These are phyloP conservation scores for Siniperca knerii DNA, from an alignment of 2,113 vertebrate genomes.

Conservation along the genomic window DNA sequence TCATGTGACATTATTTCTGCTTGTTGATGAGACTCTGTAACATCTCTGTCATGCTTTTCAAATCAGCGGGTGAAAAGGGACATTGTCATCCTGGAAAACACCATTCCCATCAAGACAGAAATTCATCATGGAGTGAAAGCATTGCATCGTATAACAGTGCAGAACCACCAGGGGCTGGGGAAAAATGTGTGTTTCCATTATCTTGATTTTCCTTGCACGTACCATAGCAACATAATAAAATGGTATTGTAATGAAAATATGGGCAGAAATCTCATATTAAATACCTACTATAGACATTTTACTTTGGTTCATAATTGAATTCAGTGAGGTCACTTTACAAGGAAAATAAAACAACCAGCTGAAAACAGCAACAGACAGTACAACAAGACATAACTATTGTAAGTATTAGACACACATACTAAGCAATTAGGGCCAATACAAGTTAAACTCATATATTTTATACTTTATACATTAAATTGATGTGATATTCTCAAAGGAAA, in stretches of 20 bases:
- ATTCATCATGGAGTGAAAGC: constrained; percentile 22
- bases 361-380: not conserved
- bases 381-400: not conserved
- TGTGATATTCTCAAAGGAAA: constrained; percentile 15
- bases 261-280: not conserved
- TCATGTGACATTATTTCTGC: constrained; percentile 40
- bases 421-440: not conserved
- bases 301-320: not conserved
- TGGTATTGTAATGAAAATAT: not conserved
- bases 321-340: not conserved
- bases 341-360: not conserved
- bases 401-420: not conserved
- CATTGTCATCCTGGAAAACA: constrained; percentile 41
- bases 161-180: constrained; percentile 5
- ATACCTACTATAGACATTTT: not conserved
- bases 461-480: not conserved
- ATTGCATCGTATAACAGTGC: not conserved
- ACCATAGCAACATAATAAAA: not conserved
- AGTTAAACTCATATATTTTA: not conserved
- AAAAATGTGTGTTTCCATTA: not conserved
- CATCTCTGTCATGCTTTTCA: constrained; percentile 54
- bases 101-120: constrained; percentile 19
- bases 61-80: constrained; percentile 41
- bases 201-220: not conserved
- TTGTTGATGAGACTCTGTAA: constrained; percentile 34